Percentiles rank a stretch among this genome's conserved stretches.
phyloP scores from a whole-genome alignment of 92 coral and sea anemone genomes.

The Zoanthus sociatus region DNA sequence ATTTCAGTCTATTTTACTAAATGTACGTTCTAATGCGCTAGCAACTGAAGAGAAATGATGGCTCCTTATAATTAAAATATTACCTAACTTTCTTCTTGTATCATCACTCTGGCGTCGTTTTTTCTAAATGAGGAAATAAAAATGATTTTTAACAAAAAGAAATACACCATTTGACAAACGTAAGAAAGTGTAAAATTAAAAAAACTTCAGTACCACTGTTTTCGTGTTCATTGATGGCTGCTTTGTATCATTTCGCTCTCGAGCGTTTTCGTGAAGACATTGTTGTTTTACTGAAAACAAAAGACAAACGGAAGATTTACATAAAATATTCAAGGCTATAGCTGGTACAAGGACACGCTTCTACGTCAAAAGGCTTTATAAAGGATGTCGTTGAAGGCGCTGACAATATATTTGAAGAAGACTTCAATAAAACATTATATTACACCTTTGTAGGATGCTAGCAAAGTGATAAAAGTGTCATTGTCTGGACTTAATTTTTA shows the following conservation, averaged over 20 bases:
- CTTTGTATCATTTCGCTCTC: background rate
- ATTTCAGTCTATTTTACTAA: too few species aligned
- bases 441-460: too few species aligned
- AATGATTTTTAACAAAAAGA: background rate
- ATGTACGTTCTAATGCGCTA: too few species aligned
- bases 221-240: constrained; percentile 29
- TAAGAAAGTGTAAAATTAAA: background rate
- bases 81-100: constrained; percentile 23
- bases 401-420: background rate
- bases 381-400: background rate
- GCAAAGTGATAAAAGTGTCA: too few species aligned
- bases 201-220: background rate
- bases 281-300: constrained; percentile 56
- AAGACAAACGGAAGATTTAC: constrained; percentile 39
- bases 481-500: too few species aligned
- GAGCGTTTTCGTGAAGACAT: constrained; percentile 25
- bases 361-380: background rate
- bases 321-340: constrained; percentile 61
- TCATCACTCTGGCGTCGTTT: constrained; percentile 14
- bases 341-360: constrained; percentile 41
- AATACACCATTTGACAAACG: background rate
- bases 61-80: background rate
- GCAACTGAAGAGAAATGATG: background rate
- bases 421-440: background rate
- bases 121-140: constrained; percentile 15